Conservation (phyloP, 2,113 vertebrate species). For the Syngnathus scovelli region DNA sequence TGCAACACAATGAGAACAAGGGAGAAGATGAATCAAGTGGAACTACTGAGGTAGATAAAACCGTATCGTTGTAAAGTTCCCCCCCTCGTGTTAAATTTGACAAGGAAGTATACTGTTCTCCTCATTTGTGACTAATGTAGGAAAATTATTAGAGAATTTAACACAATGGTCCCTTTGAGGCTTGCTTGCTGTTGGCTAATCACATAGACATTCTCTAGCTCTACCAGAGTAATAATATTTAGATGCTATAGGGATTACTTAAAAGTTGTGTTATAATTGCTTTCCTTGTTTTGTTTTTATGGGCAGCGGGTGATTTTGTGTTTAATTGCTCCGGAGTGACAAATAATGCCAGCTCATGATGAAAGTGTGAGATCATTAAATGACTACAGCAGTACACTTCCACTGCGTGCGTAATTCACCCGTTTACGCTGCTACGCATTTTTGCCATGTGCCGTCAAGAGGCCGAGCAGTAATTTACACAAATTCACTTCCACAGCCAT, state of each 20-base stretch:
- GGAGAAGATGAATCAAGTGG: constrained; percentile 33
- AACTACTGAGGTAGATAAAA: constrained; percentile 33
- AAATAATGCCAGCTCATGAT: constrained; percentile 74
- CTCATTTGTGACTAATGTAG: constrained; percentile 64
- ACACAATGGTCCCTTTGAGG: constrained; percentile 66
- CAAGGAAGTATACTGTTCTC: constrained; percentile 61
- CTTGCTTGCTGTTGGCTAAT: constrained; percentile 62
- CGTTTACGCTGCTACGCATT: constrained; percentile 53
- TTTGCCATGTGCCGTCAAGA: constrained; percentile 65
- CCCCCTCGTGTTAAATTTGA: constrained; percentile 44
- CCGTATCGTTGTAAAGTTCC: constrained; percentile 33
- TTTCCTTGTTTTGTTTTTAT: constrained; percentile 68
- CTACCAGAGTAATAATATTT: constrained; percentile 68
- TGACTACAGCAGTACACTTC: constrained; percentile 50
- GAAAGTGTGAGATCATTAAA: constrained; percentile 77
- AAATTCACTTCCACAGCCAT: constrained; percentile 69
- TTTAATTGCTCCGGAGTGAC: constrained; percentile 77
- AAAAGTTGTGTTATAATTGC: constrained; percentile 72
- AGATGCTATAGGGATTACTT: constrained; percentile 74
- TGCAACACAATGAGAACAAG: constrained; percentile 30
- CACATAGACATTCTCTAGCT: constrained; percentile 66
- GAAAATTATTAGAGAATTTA: constrained; percentile 68
- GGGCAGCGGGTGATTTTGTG: constrained; percentile 67
- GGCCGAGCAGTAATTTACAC: constrained; percentile 71
- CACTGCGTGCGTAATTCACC: constrained; percentile 57